Base-by-base conservation (phyloP, 2,113 vertebrate genomes). In the Craseonycteris thonglongyai region DNA sequence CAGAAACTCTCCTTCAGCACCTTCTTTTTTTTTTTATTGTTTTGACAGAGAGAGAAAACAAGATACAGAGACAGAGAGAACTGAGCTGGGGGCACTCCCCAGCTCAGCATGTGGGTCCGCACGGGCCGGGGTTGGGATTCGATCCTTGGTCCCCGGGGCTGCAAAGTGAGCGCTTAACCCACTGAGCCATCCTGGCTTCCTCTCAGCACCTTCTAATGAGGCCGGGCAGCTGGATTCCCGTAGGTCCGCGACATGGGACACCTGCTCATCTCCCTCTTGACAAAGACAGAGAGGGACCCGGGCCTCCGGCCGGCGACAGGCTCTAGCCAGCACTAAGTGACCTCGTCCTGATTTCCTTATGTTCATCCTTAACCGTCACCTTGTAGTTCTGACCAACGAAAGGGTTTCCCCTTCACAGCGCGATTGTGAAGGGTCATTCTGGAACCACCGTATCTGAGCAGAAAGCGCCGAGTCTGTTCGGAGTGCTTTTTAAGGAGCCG, bases 221-320 rank as follows among this genome's bases (percentile, higher is more conserved):
- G n/a, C 19, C 1, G 6, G 6, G 12, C 14, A 0, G 21, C 12
- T 51, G 18, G 24, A 33, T 19, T 30, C 42, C 9, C 4, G n/a
- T 21, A n/a, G 24, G 65, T 61, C 63, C 66, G 54, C 18, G 14
- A 35, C 45, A 7, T 9, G 8, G 1, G 71, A 40, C 3, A 8
- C 40, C 38, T 26, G 33, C 35, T 51, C 13, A 89, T 19, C 56
- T 26, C 40, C 21, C 51, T 63, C 71, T 61, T 28, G 12, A 58
- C 22, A 24, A 82, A 47, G 80, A 45, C 40, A 51, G 4, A 7
- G 15, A 8, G 28, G 35, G 22, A 33, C 4, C 9, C 19, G 45
- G 0, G 2, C 33, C 40, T 28, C 3, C 15, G 0, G 21, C 12
- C 6, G 51, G 58, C 10, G 7, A 35, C 22, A 16, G 19, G 3